These are phyloP conservation scores for Galaxias olidus DNA, from an alignment of 2,797 vertebrate genomes.

Conservation along the genomic window DNA sequence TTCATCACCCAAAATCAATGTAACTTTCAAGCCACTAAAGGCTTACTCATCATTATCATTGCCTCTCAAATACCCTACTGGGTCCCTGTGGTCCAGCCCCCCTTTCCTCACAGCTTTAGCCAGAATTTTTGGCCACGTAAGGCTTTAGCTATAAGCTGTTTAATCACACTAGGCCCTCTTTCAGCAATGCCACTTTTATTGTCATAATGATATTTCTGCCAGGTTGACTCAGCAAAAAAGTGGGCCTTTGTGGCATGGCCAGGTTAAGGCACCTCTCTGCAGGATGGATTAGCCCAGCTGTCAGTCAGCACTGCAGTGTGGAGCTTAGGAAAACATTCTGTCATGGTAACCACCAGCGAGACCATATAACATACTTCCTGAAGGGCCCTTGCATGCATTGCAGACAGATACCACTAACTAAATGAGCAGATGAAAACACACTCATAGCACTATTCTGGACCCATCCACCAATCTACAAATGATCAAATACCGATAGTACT, in stretches of 20 bases:
- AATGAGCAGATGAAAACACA: conserved; percentile 33
- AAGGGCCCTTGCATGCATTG: conserved; percentile 28
- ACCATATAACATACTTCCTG: conserved; percentile 39
- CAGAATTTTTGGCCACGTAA: not conserved
- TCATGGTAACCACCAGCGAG: conserved; percentile 23
- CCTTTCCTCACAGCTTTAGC: conserved; percentile 14
- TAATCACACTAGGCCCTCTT: not conserved
- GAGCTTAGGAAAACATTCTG: conserved; percentile 7
- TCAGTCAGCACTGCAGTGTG: conserved; percentile 15
- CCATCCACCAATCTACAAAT: conserved; percentile 29
- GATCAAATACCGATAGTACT: too few relatives aligned
- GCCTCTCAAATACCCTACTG: not conserved
- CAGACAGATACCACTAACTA: conserved; percentile 35
- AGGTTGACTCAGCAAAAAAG: conserved; percentile 36
- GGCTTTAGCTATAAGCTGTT: not conserved
- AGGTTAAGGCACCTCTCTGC: conserved; percentile 34
- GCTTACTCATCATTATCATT: conserved; percentile 18
- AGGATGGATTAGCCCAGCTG: conserved; percentile 19
- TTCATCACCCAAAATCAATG: not conserved
- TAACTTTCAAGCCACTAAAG: not conserved
- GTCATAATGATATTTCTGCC: conserved; percentile 27
- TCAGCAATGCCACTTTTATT: conserved; percentile 18
- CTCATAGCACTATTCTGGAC: conserved; percentile 19
- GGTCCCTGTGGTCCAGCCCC: conserved; percentile 20
- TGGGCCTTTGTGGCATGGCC: conserved; percentile 14